phyloP scores from a whole-genome alignment of 2,797 vertebrate genomes.

The Leptodactylus fallax region DNA sequence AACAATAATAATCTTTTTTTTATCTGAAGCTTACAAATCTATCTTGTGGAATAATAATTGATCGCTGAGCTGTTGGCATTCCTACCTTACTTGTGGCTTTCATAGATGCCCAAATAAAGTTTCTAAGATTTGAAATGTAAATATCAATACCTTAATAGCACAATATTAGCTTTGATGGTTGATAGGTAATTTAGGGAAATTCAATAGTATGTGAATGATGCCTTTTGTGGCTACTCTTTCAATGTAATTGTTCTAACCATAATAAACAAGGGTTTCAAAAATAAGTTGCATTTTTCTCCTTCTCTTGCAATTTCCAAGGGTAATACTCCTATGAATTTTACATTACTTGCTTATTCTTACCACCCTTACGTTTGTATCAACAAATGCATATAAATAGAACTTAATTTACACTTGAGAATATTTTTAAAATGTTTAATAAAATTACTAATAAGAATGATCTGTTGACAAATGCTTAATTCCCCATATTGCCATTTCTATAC shows the following conservation, averaged over 20 bases:
- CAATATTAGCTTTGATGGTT: too few relatives aligned
- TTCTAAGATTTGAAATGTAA: too few relatives aligned
- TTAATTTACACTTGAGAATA: neutral
- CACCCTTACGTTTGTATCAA: neutral
- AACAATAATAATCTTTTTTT: too few relatives aligned
- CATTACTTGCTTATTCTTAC: neutral
- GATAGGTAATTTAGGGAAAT: neutral
- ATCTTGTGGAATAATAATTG: too few relatives aligned
- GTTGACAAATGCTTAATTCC: neutral
- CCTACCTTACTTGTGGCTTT: too few relatives aligned
- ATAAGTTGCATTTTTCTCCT: neutral
- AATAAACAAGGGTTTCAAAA: neutral
- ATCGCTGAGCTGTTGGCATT: too few relatives aligned
- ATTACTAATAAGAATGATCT: neutral
- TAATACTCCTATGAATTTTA: neutral
- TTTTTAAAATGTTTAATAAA: neutral
- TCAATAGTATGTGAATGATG: neutral
- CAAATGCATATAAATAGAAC: neutral
- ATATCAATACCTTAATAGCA: too few relatives aligned
- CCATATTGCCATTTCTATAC: neutral
- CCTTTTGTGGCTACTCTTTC: neutral
- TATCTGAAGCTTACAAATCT: too few relatives aligned
- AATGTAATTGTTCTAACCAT: neutral
- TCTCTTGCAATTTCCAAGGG: neutral
- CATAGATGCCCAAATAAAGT: too few relatives aligned